phyloP scores from a whole-genome alignment of 1,140 invertebrate genomes.

The Maconellicoccus hirsutus region DNA sequence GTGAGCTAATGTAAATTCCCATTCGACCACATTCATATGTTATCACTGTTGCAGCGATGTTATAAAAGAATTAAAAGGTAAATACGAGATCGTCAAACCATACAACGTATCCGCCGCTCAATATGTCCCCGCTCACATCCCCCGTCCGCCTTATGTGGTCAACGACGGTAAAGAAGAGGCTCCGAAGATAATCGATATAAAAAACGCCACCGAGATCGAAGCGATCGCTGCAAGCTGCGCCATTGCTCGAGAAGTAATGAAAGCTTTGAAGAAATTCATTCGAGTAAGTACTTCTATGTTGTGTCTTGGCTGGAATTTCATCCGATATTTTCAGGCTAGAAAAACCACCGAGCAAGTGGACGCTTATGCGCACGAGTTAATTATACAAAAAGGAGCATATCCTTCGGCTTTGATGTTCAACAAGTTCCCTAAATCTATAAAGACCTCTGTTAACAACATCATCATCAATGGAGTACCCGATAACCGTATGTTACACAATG shows the following conservation, averaged over 20 bases:
- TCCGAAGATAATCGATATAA: too few relatives aligned
- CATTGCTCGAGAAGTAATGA: neutral
- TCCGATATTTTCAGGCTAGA: constrained; percentile 48
- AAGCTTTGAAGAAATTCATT: neutral
- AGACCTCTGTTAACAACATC: constrained; percentile 91
- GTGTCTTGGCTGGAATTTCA: neutral
- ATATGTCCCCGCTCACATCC: too few relatives aligned
- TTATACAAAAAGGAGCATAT: constrained; percentile 61
- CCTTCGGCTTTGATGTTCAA: constrained; percentile 81
- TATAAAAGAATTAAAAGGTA: too few relatives aligned
- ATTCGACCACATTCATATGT: too few relatives aligned
- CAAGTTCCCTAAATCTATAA: constrained; percentile 84
- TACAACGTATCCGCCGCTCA: too few relatives aligned
- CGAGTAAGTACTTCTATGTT: neutral
- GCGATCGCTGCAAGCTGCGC: too few relatives aligned
- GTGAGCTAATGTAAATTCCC: too few relatives aligned
- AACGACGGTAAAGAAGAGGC: too few relatives aligned
- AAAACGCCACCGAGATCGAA: too few relatives aligned
- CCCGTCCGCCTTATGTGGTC: too few relatives aligned
- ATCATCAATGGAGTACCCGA: constrained; percentile 93
- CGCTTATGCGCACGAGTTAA: constrained; percentile 54
- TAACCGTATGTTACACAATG: constrained; percentile 58
- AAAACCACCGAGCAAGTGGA: constrained; percentile 82
- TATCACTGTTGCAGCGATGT: too few relatives aligned
- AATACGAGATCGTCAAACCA: too few relatives aligned